These are phyloP conservation scores for Machimus rusticus DNA, from an alignment of 2,888 invertebrate genomes.

Conservation along the genomic window DNA sequence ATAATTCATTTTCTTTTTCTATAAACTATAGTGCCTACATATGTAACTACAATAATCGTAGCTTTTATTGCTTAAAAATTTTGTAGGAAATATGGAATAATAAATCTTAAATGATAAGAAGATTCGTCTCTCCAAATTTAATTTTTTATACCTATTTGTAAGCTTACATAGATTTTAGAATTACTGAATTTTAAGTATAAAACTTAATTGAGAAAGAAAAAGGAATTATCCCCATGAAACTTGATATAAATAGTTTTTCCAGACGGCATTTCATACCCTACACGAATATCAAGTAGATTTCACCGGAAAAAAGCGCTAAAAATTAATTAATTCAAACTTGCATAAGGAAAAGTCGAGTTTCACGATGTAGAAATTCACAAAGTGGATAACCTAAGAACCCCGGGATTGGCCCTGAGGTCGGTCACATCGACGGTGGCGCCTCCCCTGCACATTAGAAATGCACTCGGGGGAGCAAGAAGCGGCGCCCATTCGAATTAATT, in stretches of 20 bases:
- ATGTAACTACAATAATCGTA: no score
- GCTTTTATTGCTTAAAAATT: no score
- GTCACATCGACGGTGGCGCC: not conserved
- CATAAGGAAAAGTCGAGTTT: not conserved
- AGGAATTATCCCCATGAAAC: not conserved
- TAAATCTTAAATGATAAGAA: no score
- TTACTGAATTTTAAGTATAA: not conserved
- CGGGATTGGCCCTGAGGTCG: not conserved
- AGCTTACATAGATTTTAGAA: not conserved
- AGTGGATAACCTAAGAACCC: not conserved
- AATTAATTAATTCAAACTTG: not conserved
- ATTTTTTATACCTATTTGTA: no score
- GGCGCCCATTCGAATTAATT: not conserved
- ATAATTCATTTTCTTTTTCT: no score
- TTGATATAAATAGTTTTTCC: not conserved
- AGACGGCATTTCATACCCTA: not conserved
- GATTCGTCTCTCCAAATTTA: no score
- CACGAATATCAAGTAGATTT: not conserved
- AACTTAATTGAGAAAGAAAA: not conserved
- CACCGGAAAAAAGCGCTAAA: not conserved
- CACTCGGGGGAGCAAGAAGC: not conserved
- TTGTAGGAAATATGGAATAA: no score
- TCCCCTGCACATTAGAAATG: not conserved
- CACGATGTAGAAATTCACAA: not conserved
- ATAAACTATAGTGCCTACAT: no score